A percentile compares a stretch with the other conserved stretches of the same genome.
These are phyloP conservation scores for Aurelia coerulea DNA, from an alignment of 30 jellyfish, hydroid and myxozoan species.

Conservation along the genomic window DNA sequence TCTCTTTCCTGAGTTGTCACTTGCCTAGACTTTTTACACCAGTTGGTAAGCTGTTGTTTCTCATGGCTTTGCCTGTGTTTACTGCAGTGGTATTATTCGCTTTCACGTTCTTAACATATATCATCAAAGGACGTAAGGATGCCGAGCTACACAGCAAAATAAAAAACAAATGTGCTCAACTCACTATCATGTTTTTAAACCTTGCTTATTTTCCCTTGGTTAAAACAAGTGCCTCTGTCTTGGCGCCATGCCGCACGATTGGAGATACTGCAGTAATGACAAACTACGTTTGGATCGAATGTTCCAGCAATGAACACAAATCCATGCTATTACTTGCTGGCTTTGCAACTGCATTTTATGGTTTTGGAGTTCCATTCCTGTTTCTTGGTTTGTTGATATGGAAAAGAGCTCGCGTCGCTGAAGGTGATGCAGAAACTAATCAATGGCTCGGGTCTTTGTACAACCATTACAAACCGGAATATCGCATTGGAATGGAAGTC, in stretches of 20 bases:
- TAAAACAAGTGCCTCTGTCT: conserved; percentile 25
- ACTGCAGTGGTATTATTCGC: conserved; percentile 1
- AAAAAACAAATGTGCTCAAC: conserved; percentile 26
- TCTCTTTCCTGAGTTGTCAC: conserved; percentile 35
- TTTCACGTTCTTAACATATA: background rate
- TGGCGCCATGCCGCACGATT: conserved; percentile 45
- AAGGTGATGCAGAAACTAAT: conserved; percentile 22
- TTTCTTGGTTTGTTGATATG: conserved; percentile 34
- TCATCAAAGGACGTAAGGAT: conserved; percentile 15
- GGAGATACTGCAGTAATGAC: conserved; percentile 22
- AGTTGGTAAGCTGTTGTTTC: conserved; percentile 15
- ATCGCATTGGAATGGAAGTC: conserved; percentile 54
- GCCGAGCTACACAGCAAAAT: background rate
- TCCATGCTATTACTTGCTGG: background rate
- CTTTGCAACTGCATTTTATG: conserved; percentile 32
- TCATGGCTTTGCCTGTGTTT: conserved; percentile 45
- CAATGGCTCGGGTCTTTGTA: conserved; percentile 74
- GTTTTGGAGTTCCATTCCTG: conserved; percentile 50
- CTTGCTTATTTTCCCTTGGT: conserved; percentile 73
- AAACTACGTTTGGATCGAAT: conserved; percentile 41
- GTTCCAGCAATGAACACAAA: conserved; percentile 26
- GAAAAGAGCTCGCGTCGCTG: conserved; percentile 28
- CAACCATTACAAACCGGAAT: conserved; percentile 29
- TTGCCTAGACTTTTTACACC: conserved; percentile 45
- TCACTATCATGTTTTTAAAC: conserved; percentile 45